These are phyloP conservation scores for Gortyna flavago DNA, from an alignment of 2,888 invertebrate genomes.

Conservation along the genomic window DNA sequence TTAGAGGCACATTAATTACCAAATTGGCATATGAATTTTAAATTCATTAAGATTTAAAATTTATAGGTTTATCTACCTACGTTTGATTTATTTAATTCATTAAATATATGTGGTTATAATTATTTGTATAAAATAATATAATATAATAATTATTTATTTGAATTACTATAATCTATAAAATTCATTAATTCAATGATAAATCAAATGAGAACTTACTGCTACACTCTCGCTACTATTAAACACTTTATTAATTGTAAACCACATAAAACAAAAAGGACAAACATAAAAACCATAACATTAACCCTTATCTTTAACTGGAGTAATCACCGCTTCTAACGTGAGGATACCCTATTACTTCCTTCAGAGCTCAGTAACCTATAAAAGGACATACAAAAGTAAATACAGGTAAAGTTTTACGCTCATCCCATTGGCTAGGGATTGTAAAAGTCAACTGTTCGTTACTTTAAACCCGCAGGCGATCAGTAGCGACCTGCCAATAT, in stretches of 20 bases:
- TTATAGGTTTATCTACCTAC: too few relatives aligned
- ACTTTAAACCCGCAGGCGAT: conserved; percentile 35
- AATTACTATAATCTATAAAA: too few relatives aligned
- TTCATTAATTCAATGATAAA: too few relatives aligned
- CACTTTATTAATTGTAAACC: not conserved
- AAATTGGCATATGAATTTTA: too few relatives aligned
- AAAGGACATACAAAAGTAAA: conserved; percentile 27
- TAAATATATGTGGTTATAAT: too few relatives aligned
- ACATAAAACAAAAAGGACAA: not conserved
- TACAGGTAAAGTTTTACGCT: conserved; percentile 11
- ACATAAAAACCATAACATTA: not conserved
- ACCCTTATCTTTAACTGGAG: not conserved
- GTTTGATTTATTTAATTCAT: too few relatives aligned
- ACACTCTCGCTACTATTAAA: not conserved
- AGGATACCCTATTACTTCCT: not conserved
- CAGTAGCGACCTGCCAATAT: conserved; percentile 34
- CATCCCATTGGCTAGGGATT: conserved; percentile 2
- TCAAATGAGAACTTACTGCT: too few relatives aligned
- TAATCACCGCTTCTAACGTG: not conserved
- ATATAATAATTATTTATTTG: too few relatives aligned
- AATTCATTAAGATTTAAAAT: too few relatives aligned
- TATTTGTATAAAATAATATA: too few relatives aligned
- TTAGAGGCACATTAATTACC: too few relatives aligned
- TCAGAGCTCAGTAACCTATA: not conserved
- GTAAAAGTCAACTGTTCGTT: conserved; percentile 38